phyloP scores from a whole-genome alignment of 1,140 invertebrate species.

The Aphaenogaster ashmeadi region DNA sequence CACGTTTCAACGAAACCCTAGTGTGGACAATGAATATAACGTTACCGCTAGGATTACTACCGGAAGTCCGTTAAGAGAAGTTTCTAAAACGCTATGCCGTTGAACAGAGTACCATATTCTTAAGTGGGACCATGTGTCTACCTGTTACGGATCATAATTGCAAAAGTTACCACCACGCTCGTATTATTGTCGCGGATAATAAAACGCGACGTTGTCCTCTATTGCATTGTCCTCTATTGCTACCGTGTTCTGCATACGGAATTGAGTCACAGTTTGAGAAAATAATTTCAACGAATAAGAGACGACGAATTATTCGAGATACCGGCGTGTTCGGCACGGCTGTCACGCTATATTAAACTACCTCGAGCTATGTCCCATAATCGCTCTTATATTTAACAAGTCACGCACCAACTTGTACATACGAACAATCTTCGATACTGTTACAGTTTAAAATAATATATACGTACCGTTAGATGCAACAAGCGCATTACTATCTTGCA shows the following conservation, averaged over 20 bases:
- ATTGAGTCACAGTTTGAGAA: constrained; percentile 26
- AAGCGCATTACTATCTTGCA: not conserved
- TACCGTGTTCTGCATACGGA: constrained; percentile 37
- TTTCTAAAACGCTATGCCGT: constrained; percentile 40
- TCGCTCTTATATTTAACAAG: constrained; percentile 33
- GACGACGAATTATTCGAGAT: constrained; percentile 28
- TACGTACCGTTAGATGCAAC: not conserved
- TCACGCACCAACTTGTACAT: constrained; percentile 13
- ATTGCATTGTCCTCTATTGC: not conserved
- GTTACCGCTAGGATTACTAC: constrained; percentile 16
- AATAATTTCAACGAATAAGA: constrained; percentile 45
- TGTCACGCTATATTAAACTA: constrained; percentile 9
- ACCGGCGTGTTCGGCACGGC: not conserved
- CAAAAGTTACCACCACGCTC: constrained; percentile 27
- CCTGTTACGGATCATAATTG: constrained; percentile 54
- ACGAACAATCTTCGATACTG: not conserved
- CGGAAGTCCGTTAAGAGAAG: constrained; percentile 39
- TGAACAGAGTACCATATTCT: constrained; percentile 23
- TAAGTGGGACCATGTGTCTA: constrained; percentile 48
- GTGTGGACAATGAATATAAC: constrained; percentile 22
- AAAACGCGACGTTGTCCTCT: constrained; percentile 8
- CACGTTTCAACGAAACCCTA: constrained; percentile 12
- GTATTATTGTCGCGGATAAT: constrained; percentile 46
- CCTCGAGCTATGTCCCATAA: constrained; percentile 1
- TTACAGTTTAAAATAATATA: constrained; percentile 14